Evolutionary conservation across 2,888 invertebrate species (phyloP).

Genomic region (Leptogaster cylindrica): DNA sequence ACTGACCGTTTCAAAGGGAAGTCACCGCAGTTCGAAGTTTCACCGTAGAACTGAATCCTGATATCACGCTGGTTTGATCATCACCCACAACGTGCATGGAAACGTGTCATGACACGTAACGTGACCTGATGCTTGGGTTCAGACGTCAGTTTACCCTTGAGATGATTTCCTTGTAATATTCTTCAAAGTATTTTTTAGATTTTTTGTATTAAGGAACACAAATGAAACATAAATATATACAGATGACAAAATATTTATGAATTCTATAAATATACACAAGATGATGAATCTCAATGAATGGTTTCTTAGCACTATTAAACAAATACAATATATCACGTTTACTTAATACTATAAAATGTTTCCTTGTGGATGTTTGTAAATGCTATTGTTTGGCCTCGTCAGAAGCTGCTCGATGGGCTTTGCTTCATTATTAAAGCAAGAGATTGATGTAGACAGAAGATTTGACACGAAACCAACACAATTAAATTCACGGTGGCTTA

Average conservation of each 20-base stretch:
- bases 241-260: constrained; percentile 40
- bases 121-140: no score
- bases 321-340: constrained; percentile 36
- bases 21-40: no score
- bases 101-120: no score
- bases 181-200: no score
- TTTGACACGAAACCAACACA: background rate
- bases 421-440: no score
- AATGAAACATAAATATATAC: background rate
- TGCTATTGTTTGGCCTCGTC: constrained; percentile 1
- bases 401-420: background rate
- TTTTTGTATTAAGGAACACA: background rate
- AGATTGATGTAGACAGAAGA: background rate
- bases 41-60: no score
- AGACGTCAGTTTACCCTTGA: no score
- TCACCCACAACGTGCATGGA: no score
- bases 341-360: constrained; percentile 18
- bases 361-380: constrained; percentile 14
- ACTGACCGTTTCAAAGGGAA: no score
- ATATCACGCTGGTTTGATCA: no score
- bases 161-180: no score
- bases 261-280: constrained; percentile 37
- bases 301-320: constrained; percentile 10
- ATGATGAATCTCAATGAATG: constrained; percentile 1
- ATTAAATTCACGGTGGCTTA: constrained; percentile 52